Percentiles rank a stretch among this genome's conserved stretches.
Evolutionary conservation across 2,113 vertebrate species (phyloP).

Genomic region (Saimiri boliviensis): DNA sequence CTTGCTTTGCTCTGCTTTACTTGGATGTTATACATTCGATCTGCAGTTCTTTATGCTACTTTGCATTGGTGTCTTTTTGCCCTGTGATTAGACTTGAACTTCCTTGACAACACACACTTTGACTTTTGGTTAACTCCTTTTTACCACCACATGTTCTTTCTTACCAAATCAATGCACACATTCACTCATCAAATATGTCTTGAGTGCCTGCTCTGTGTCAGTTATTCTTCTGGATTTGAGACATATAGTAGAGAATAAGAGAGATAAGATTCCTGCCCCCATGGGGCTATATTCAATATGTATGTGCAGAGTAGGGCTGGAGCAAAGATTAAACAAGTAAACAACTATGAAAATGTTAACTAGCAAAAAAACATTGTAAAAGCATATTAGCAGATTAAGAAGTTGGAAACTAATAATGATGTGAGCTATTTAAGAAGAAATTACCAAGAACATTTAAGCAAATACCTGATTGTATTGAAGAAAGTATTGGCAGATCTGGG

Average conservation of each 20-base stretch:
- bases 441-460: background rate
- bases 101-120: background rate
- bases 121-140: conserved; percentile 19
- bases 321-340: background rate
- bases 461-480: background rate
- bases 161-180: background rate
- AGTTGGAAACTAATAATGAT: background rate
- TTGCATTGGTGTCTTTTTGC: background rate
- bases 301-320: background rate
- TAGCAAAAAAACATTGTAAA: background rate
- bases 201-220: background rate
- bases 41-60: conserved; percentile 27
- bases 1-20: conserved; percentile 20
- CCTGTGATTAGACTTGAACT: background rate
- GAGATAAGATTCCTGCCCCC: background rate
- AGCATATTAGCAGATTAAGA: background rate
- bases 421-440: background rate
- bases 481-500: background rate
- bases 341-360: background rate
- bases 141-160: background rate
- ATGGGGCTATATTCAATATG: background rate
- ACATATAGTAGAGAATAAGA: background rate
- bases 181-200: background rate
- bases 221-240: background rate
- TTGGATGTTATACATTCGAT: background rate